Evolutionary conservation across 2,113 vertebrate genomes (phyloP).

Genomic region (Heterochromis multidens): DNA sequence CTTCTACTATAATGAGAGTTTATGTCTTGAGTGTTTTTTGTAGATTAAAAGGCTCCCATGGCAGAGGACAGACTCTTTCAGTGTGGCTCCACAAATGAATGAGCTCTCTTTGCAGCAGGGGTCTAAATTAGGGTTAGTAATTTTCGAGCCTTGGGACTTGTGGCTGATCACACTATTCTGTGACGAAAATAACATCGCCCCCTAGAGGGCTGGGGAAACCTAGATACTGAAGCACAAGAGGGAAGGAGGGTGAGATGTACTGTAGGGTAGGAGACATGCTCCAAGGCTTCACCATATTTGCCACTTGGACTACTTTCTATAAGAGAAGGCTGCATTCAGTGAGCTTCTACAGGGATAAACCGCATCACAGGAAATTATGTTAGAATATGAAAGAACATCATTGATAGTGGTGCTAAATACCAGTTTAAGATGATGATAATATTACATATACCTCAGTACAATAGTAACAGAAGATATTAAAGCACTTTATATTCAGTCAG

Average conservation of each 20-base stretch:
- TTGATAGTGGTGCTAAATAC: not conserved
- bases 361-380: not conserved
- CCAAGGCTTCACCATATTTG: not conserved
- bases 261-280: not conserved
- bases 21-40: conserved; percentile 40
- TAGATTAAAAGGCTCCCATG: conserved; percentile 36
- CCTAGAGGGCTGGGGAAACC: conserved; percentile 54
- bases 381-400: not conserved
- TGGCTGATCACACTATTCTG: conserved; percentile 40
- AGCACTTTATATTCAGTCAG: not conserved
- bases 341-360: not conserved
- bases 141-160: conserved; percentile 44
- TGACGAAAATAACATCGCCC: conserved; percentile 48
- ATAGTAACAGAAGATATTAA: not conserved
- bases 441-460: not conserved
- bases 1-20: conserved; percentile 37
- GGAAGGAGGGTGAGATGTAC: not conserved
- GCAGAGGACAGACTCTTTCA: not conserved
- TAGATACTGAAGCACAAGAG: conserved; percentile 25
- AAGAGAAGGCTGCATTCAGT: not conserved
- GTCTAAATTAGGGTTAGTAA: conserved; percentile 53
- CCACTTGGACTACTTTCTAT: conserved; percentile 8
- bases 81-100: conserved; percentile 21
- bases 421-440: not conserved
- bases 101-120: conserved; percentile 7